These are phyloP conservation scores for Lithophane socia DNA, from an alignment of 2,888 invertebrate genomes.

Conservation along the genomic window DNA sequence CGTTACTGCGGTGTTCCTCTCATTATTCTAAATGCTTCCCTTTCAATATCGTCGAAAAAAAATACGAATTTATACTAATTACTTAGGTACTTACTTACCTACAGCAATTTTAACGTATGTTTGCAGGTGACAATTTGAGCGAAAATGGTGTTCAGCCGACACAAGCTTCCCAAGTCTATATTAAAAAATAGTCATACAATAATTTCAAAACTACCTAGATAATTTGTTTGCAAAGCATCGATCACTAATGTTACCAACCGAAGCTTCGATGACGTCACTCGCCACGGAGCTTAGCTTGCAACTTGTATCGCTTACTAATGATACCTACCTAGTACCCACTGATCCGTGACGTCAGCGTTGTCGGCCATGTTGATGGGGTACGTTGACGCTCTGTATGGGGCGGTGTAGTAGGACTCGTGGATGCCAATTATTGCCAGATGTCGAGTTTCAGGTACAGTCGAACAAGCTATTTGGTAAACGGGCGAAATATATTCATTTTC, in stretches of 20 bases:
- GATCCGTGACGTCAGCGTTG: slow-evolving; percentile 30
- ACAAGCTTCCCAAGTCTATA: neutral
- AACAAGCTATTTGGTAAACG: no score
- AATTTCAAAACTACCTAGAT: neutral
- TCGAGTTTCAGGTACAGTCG: neutral
- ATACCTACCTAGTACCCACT: neutral
- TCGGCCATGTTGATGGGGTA: slow-evolving; percentile 31
- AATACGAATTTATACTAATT: neutral
- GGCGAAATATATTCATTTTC: no score
- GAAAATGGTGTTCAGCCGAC: neutral
- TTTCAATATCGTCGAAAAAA: neutral
- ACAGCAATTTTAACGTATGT: neutral
- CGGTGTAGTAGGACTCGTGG: neutral
- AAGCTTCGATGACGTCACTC: slow-evolving; percentile 39
- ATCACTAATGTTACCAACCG: neutral
- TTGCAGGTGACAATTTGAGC: neutral
- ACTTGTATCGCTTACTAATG: neutral
- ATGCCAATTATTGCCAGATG: slow-evolving; percentile 35
- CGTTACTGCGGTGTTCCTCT: no score
- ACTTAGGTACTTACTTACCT: neutral
- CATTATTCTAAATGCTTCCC: neutral
- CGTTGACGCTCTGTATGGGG: slow-evolving; percentile 20
- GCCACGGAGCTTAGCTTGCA: slow-evolving; percentile 3
- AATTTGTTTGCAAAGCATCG: slow-evolving; percentile 2
- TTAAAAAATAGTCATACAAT: neutral